phyloP scores from a whole-genome alignment of 1,140 invertebrate genomes.

The Cepaea nemoralis region DNA sequence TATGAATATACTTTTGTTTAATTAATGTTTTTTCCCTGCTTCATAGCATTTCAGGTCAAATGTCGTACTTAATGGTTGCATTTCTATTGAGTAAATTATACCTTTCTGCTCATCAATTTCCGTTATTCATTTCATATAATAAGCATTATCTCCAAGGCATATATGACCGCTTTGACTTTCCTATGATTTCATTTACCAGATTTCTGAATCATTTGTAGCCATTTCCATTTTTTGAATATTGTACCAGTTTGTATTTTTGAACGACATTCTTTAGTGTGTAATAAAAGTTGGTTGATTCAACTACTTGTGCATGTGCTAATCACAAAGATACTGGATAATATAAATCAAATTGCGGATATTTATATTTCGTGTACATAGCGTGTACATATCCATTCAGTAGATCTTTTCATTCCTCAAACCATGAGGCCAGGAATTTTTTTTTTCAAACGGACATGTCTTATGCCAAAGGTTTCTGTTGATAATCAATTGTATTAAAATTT shows the following conservation, averaged over 20 bases:
- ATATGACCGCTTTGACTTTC: not conserved
- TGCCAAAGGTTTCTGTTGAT: constrained; percentile 30
- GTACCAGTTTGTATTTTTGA: not conserved
- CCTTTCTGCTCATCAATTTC: not conserved
- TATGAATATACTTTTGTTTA: no score
- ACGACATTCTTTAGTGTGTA: not conserved
- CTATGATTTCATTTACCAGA: not conserved
- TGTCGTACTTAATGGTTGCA: no score
- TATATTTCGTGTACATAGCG: constrained; percentile 18
- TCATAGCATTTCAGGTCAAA: no score
- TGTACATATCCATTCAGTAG: not conserved
- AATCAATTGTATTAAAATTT: constrained; percentile 18
- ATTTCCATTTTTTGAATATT: not conserved
- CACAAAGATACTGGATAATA: constrained; percentile 17
- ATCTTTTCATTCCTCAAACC: constrained; percentile 22
- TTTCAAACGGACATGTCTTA: not conserved
- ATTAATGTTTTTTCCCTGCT: no score
- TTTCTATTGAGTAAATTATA: not conserved
- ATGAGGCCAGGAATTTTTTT: not conserved
- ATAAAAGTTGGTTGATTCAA: not conserved
- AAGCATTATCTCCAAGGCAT: not conserved
- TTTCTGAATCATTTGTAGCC: not conserved
- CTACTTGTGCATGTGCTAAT: not conserved
- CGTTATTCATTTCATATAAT: not conserved
- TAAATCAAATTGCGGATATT: constrained; percentile 1